Conservation (phyloP, 2,888 invertebrate genomes). For the Ommatoiulus sabulosus region DNA sequence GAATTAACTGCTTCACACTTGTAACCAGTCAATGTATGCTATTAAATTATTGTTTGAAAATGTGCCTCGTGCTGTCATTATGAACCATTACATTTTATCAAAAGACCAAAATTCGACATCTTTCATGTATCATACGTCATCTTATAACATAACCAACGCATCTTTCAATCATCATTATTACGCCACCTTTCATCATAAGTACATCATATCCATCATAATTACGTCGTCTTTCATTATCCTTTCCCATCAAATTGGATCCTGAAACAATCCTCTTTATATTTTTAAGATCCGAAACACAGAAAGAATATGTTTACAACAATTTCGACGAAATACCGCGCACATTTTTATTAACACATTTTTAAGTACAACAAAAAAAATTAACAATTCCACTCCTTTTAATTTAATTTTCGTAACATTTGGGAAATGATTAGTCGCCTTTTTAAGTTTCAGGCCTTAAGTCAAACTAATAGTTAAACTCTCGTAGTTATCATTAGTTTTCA, state of each 20-base stretch:
- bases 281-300: neutral
- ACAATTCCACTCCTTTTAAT: neutral
- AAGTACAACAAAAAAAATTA: neutral
- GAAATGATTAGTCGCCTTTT: neutral
- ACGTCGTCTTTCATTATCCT: no score
- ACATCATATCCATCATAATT: no score
- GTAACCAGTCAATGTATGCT: neutral
- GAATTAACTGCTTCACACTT: neutral
- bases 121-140: no score
- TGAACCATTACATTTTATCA: neutral
- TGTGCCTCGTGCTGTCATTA: neutral
- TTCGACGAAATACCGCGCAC: neutral
- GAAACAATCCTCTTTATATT: no score
- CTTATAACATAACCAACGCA: no score
- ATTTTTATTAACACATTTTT: neutral
- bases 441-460: no score
- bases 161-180: no score
- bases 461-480: no score
- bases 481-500: no score
- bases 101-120: neutral
- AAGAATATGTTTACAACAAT: neutral
- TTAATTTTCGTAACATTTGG: neutral
- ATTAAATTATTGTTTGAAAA: neutral
- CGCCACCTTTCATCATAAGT: no score
- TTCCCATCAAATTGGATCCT: no score